Percentiles rank a stretch among this genome's conserved stretches.
These are phyloP conservation scores for Rhimphoctona megacephalus DNA, from an alignment of 2,888 invertebrate genomes.

Conservation along the genomic window DNA sequence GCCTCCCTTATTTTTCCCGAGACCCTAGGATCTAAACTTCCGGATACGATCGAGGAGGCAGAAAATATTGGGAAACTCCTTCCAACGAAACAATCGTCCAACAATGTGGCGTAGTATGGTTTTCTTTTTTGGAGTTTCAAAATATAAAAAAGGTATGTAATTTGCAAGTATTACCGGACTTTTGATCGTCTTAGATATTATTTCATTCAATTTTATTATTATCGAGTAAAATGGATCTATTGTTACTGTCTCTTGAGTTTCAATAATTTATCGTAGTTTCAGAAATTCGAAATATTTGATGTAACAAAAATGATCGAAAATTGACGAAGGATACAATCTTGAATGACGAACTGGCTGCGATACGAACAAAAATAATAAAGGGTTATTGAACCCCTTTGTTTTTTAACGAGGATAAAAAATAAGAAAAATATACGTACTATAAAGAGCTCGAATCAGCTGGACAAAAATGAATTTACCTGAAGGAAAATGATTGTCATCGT, in stretches of 20 bases:
- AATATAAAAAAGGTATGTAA: background rate
- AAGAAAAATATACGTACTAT: background rate
- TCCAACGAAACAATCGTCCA: constrained; percentile 19
- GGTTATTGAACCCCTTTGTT: background rate
- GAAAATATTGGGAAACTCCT: constrained; percentile 85
- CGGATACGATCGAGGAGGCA: constrained; percentile 90
- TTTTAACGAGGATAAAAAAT: background rate
- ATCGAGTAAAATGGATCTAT: background rate
- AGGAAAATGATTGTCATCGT: constrained; percentile 48
- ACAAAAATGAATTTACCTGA: constrained; percentile 43
- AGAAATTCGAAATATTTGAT: background rate
- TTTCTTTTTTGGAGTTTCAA: background rate
- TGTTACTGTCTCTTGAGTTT: background rate
- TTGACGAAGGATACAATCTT: background rate
- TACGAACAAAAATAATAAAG: background rate
- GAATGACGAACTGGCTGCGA: background rate
- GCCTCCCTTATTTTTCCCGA: constrained; percentile 89
- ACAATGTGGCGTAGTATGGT: constrained; percentile 11
- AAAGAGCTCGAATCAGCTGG: background rate
- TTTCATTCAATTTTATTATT: too few relatives aligned
- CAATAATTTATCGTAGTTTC: background rate
- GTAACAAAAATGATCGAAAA: background rate
- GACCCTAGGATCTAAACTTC: constrained; percentile 88
- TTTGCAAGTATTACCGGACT: background rate
- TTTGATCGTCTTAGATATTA: background rate